phyloP scores from a whole-genome alignment of 2,888 invertebrate species.

The Cactoblastis cactorum region DNA sequence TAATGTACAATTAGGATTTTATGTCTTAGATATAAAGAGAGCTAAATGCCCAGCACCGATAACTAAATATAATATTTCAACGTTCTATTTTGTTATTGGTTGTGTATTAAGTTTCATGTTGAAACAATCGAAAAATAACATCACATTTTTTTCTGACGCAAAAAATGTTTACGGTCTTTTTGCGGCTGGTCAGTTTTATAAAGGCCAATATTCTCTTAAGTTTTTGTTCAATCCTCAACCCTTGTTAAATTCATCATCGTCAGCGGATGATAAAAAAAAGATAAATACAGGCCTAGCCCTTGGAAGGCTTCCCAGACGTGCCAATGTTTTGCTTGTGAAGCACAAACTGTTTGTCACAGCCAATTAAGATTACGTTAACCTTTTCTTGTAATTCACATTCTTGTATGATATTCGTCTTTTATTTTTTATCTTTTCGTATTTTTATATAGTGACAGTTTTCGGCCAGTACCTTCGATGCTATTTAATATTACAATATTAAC shows the following conservation, averaged over 20 bases:
- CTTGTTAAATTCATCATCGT: conserved; percentile 18
- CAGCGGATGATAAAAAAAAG: conserved; percentile 17
- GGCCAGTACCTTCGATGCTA: too few relatives aligned
- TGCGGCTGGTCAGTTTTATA: background rate
- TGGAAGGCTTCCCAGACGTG: conserved; percentile 5
- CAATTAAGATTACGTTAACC: conserved; percentile 11
- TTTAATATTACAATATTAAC: too few relatives aligned
- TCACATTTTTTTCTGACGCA: background rate
- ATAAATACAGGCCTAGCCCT: conserved; percentile 16
- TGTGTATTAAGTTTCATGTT: too few relatives aligned
- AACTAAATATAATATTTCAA: too few relatives aligned
- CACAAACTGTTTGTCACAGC: conserved; percentile 7
- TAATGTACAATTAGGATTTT: too few relatives aligned
- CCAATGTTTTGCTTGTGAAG: conserved; percentile 1
- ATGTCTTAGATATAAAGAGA: too few relatives aligned
- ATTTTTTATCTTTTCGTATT: too few relatives aligned
- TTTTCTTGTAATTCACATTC: background rate
- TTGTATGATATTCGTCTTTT: background rate
- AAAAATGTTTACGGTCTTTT: background rate
- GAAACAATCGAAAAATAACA: background rate
- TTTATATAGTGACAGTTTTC: too few relatives aligned
- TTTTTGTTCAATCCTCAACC: conserved; percentile 21
- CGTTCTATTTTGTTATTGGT: too few relatives aligned
- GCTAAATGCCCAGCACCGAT: too few relatives aligned
- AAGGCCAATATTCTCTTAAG: conserved; percentile 17